Evolutionary conservation across 1,140 invertebrate species (phyloP).

Genomic region (Glomeris maerens): DNA sequence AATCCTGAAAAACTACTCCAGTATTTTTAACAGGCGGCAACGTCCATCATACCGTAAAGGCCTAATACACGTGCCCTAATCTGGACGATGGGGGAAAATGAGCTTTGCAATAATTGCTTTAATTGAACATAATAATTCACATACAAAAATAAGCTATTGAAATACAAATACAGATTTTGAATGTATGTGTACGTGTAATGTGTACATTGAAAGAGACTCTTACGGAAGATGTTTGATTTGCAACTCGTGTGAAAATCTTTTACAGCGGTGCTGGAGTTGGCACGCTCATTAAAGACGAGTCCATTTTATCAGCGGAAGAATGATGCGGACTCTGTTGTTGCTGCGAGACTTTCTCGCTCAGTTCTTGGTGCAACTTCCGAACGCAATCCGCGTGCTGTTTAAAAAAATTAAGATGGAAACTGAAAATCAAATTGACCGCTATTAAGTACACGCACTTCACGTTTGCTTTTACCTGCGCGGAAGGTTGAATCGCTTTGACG

Average conservation of each 20-base stretch:
- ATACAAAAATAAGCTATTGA: background rate
- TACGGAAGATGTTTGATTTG: slow-evolving; percentile 1
- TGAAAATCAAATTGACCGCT: slow-evolving; percentile 12
- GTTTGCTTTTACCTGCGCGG: slow-evolving; percentile 30
- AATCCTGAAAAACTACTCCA: too few species aligned
- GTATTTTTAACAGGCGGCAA: too few species aligned
- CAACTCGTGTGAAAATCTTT: slow-evolving; percentile 1
- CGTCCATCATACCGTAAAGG: too few species aligned
- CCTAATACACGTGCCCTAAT: background rate
- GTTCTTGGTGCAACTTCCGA: slow-evolving; percentile 56
- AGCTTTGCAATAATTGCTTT: background rate
- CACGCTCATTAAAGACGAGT: slow-evolving; percentile 71
- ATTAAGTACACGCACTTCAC: slow-evolving; percentile 12
- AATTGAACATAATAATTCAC: background rate
- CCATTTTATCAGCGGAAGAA: slow-evolving; percentile 51
- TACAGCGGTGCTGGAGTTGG: slow-evolving; percentile 57
- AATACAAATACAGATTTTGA: background rate
- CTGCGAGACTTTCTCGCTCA: slow-evolving; percentile 60
- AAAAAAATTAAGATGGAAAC: slow-evolving; percentile 12
- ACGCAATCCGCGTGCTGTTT: slow-evolving; percentile 66
- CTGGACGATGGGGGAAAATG: background rate
- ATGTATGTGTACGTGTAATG: background rate
- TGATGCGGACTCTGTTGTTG: slow-evolving; percentile 50
- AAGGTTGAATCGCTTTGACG: slow-evolving; percentile 75
- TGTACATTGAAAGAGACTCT: background rate